Base-by-base conservation (phyloP, 1,140 invertebrate genomes). In the Diorhabda elongata region DNA sequence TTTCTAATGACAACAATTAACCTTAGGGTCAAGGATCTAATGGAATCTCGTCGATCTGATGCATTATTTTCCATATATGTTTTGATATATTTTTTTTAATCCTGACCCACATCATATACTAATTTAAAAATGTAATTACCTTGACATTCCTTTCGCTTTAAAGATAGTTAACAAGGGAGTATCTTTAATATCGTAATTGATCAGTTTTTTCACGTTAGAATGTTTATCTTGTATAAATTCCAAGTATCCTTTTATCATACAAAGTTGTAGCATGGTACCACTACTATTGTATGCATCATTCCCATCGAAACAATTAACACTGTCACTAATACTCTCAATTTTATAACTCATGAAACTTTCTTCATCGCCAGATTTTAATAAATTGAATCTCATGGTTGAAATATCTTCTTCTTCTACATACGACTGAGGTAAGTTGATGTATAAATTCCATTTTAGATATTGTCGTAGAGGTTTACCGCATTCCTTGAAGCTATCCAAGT, bases 211-310 rank as follows among this genome's bases (percentile, higher is more conserved):
- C 2, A 52, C 6, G 2, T 60, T 8, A 41, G 44, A 60, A 44
- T 6, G 58, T 45, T 59, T 58, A 41, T 66, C 45, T 43, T 66
- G 68, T 58, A 73, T 43, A 62, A 66, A 75, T 8, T 58, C 67
- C 26, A 75, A 64, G 47, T 58, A 73, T 2, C 74, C 74, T 69
- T 73, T 71, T 42, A 67, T 65, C 7, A 75, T 60, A 45, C 74
- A 75, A 5, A 71, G 42, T 61, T 75, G 70, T 26, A 75, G 59
- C 68, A 75, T 66, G 42, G 60, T 73, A 44, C 71, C 69, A 56
- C 61, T 64, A 2, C 67, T 65, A 43, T 59, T 72, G 41, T 26
- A 41, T 44, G 60, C 65, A n/a, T 63, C 57, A 11, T 58, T 11
- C 3, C 66, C 69, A 44, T 73, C 69, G 3, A 64, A 47, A 41